Base-by-base conservation (phyloP, 2,888 invertebrate species). In the Drosophila limbata region DNA sequence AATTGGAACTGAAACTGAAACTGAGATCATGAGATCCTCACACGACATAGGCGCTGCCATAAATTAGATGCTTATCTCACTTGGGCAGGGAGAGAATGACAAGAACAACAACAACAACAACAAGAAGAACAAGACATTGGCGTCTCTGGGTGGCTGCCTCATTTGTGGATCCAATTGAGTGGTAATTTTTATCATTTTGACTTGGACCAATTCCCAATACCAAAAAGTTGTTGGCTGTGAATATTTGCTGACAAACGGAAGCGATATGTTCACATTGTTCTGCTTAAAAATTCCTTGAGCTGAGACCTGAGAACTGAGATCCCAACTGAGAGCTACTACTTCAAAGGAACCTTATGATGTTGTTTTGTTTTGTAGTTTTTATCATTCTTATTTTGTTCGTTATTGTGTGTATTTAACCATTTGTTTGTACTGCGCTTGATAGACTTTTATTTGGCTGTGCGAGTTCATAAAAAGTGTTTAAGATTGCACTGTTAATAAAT, bases 241-340 rank as follows among this genome's bases (percentile, higher is more conserved):
- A 88, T 81, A 71, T 75, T 67, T 80, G 67, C 73, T 83, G 86
- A 68, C 86, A 89, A 88, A 89, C 85, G 85, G 90, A 86, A 86
- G 90, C 90, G 85, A 86, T 88, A 80, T 70, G 73, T 89, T 79
- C 86, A 89, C 81, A 86, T 85, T 75, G 73, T 85, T 89, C 86
- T 62, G 60, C 69, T 59, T 73, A 86, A 83, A 85, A 88, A 82
- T 88, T 66, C 67, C 71, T 55, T 28, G 4, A 28, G 6, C 45
- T 13, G 45, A 25, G 25, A 45, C 50, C 65, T 17, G 37, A 42
- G 73, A 72, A 64, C 65, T 19, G 21, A 45, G 10, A 40, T 17
- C 21, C 19, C 15, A 11, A 25, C 25, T 25, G 25, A 33, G 15
- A 44, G 45, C 3, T 37, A 56, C 60, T 37, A 56, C 60, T 53